These are phyloP conservation scores for Tauraco erythrolophus DNA, from an alignment of 2,113 vertebrate species.

Conservation along the genomic window DNA sequence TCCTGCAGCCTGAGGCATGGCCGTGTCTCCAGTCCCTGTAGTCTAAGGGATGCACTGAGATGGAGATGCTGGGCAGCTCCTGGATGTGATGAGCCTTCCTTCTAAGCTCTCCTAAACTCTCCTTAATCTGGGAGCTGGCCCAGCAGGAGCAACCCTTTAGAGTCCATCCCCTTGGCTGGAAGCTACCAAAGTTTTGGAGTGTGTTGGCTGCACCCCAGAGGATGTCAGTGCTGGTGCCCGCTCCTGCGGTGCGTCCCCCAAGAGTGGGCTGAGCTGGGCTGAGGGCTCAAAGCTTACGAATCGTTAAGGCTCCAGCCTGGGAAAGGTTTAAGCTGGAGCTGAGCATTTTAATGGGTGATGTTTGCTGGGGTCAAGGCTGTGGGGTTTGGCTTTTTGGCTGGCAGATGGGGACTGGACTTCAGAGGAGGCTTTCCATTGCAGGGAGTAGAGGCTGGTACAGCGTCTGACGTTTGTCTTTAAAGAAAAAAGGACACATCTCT, in stretches of 20 bases:
- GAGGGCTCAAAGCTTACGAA: background rate
- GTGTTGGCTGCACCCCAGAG: background rate
- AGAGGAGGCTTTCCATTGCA: background rate
- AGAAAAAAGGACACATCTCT: background rate
- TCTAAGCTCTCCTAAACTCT: background rate
- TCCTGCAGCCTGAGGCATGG: background rate
- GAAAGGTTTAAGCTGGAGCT: background rate
- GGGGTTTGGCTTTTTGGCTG: background rate
- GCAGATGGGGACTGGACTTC: background rate
- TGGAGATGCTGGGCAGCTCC: background rate
- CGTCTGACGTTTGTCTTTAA: background rate
- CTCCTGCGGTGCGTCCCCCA: rapidly evolving
- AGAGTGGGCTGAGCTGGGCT: background rate
- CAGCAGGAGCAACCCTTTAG: background rate
- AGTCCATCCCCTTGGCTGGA: background rate
- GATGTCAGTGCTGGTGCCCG: background rate
- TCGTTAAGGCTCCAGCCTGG: background rate
- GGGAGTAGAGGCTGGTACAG: background rate
- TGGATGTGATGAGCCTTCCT: background rate
- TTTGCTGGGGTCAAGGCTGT: background rate
- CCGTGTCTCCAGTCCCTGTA: background rate
- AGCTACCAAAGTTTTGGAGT: background rate
- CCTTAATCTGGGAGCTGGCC: background rate
- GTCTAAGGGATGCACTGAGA: background rate
- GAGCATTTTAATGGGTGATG: background rate